Evolutionary conservation across 1,140 invertebrate species (phyloP), one percentile per base, ranked within the genome.

Genomic region (Acromyrmex heyeri): DNA sequence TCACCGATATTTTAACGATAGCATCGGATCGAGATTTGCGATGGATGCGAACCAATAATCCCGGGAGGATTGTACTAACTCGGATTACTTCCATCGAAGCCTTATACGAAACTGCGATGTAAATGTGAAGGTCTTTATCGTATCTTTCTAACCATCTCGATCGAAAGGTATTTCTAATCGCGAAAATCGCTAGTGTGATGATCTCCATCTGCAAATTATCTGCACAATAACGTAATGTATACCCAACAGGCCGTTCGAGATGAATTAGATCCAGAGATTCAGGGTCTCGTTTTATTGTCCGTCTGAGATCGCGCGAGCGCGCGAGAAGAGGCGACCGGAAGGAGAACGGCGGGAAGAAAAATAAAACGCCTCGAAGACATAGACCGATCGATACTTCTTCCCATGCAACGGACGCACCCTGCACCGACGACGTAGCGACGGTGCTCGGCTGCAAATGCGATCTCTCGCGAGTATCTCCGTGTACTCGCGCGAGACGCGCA

Each of bases 371-470:
- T 87, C 77, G 61, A 87, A 90, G 88, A 87, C 85, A 83, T 57
- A 79, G 48, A 27, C 65, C 87, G 88, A 90, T 90, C 88, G 88
- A 90, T 90, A 90, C 55, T 87, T 89, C 88, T 89, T 90, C 85
- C 65, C 85, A 73, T 89, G 87, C 72, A 87, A 86, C 88, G 87
- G 76, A 88, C 87, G 76, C 76, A 85, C 65, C 86, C 78, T 67
- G 48, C 50, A 59, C 57, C 57, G 82, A 59, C 64, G 53, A 53
- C 38, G 72, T 38, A 69, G 55, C 55, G 14, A 48, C 64, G n/a
- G 57, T 34, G 34, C 69, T 83, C 79, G 55, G 61, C 27, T 38
- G 72, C 44, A 73, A 55, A 77, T 44, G 55, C 64, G 61, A 55
- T 61, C 34, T 48, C 64, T 65, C 82, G 73, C 57, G 77, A 53